Evolutionary conservation across 1,140 invertebrate species (phyloP).

Genomic region (Ceratosolen solmsi): DNA sequence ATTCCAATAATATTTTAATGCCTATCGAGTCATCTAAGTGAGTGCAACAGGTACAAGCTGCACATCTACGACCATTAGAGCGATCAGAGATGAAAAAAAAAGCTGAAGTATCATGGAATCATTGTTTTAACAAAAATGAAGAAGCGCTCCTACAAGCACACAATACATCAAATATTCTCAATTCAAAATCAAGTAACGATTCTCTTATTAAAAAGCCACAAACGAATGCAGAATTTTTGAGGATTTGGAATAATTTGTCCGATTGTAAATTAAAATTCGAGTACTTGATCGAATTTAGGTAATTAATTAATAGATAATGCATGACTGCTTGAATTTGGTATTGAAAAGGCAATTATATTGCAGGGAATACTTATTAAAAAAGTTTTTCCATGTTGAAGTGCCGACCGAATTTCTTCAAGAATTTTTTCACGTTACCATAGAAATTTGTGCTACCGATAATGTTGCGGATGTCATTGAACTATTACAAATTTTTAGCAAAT

Average conservation of each 20-base stretch:
- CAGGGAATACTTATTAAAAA: slow-evolving; percentile 53
- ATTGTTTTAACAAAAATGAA: slow-evolving; percentile 26
- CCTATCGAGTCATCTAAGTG: background rate
- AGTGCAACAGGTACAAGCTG: slow-evolving; percentile 65
- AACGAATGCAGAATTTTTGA: slow-evolving; percentile 52
- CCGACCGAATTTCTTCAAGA: slow-evolving; percentile 59
- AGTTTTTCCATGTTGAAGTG: slow-evolving; percentile 59
- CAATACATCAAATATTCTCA: background rate
- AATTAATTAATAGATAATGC: background rate
- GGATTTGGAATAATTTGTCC: slow-evolving; percentile 45
- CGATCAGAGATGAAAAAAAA: slow-evolving; percentile 55
- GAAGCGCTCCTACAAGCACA: background rate
- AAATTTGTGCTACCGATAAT: background rate
- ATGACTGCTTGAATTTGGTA: background rate
- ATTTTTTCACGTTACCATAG: slow-evolving; percentile 52
- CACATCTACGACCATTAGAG: slow-evolving; percentile 66
- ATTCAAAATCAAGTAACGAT: background rate
- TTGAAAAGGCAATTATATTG: slow-evolving; percentile 24
- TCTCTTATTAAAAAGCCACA: background rate
- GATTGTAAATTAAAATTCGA: slow-evolving; percentile 49
- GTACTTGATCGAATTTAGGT: slow-evolving; percentile 50
- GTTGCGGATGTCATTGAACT: slow-evolving; percentile 54
- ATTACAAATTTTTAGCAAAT: slow-evolving; percentile 57
- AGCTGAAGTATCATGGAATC: slow-evolving; percentile 57
- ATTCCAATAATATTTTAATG: background rate